A percentile compares a stretch with the other conserved stretches of the same genome.
Conservation (phyloP, 2,797 vertebrate genomes). For the Luscinia megarhynchos region DNA sequence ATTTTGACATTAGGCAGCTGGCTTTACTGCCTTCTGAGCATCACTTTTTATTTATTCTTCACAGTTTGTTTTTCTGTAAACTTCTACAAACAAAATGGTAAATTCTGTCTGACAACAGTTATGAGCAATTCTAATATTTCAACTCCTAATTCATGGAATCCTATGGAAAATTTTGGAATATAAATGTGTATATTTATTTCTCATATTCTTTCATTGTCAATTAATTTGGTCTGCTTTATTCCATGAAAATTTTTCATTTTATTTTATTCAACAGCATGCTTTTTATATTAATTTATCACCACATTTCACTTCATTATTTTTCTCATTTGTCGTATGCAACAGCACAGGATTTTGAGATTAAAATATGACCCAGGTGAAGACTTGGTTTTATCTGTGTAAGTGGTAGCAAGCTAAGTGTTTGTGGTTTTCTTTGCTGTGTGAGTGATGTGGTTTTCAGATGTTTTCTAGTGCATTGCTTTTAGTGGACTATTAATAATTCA, state of each 20-base stretch:
- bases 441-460: slow-evolving; percentile 47
- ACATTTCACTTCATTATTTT: slow-evolving; percentile 68
- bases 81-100: neutral
- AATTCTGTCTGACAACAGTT: neutral
- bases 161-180: neutral
- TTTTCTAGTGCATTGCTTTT: slow-evolving; percentile 25
- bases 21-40: neutral
- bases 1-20: slow-evolving; percentile 23
- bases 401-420: slow-evolving; percentile 56
- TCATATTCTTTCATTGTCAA: neutral
- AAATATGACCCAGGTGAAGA: slow-evolving; percentile 80
- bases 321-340: slow-evolving; percentile 77
- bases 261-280: neutral
- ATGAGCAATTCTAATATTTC: neutral
- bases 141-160: neutral
- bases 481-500: slow-evolving; percentile 24
- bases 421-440: slow-evolving; percentile 71
- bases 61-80: neutral
- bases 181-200: neutral
- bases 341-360: slow-evolving; percentile 80
- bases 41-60: neutral
- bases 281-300: slow-evolving; percentile 39
- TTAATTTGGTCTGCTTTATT: slow-evolving; percentile 4
- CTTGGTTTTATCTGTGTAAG: slow-evolving; percentile 84
- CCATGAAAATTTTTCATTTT: neutral